Percentiles rank a stretch among this genome's conserved stretches.
Evolutionary conservation across 2,113 vertebrate genomes (phyloP).

Genomic region (Callithrix jacchus): DNA sequence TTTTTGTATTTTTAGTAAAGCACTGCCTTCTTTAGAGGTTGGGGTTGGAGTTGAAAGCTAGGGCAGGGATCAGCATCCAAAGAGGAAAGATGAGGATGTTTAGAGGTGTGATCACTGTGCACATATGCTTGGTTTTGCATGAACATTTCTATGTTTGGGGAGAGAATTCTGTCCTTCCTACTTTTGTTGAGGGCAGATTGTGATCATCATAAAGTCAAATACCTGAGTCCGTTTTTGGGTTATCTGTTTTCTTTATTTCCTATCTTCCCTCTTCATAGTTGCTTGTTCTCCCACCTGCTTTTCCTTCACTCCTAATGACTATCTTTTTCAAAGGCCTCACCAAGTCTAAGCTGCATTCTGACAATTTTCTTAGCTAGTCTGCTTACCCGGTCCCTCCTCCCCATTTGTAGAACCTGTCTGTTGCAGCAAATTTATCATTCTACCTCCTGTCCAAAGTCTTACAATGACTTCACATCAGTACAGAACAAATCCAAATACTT

Average conservation of each 20-base stretch:
- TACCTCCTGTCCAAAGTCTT: background rate
- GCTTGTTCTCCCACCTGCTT: background rate
- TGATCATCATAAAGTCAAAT: background rate
- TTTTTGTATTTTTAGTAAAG: background rate
- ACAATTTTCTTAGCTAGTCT: background rate
- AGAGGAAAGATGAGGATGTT: background rate
- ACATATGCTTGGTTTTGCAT: background rate
- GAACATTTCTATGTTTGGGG: background rate
- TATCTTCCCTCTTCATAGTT: background rate
- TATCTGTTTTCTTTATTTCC: background rate
- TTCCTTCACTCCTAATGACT: background rate
- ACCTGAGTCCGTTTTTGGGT: background rate
- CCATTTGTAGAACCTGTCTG: background rate
- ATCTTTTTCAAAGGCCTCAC: background rate
- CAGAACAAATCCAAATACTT: background rate
- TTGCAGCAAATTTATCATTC: background rate
- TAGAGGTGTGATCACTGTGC: too few species aligned
- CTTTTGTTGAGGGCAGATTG: background rate
- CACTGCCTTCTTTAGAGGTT: background rate
- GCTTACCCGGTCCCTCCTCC: rapidly evolving
- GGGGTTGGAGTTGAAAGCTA: background rate
- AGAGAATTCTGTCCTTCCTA: background rate
- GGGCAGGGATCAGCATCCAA: background rate
- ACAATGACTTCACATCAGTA: background rate
- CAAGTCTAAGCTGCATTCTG: background rate